These are phyloP conservation scores for Mirounga angustirostris DNA, from an alignment of 2,113 vertebrate species.

Conservation along the genomic window DNA sequence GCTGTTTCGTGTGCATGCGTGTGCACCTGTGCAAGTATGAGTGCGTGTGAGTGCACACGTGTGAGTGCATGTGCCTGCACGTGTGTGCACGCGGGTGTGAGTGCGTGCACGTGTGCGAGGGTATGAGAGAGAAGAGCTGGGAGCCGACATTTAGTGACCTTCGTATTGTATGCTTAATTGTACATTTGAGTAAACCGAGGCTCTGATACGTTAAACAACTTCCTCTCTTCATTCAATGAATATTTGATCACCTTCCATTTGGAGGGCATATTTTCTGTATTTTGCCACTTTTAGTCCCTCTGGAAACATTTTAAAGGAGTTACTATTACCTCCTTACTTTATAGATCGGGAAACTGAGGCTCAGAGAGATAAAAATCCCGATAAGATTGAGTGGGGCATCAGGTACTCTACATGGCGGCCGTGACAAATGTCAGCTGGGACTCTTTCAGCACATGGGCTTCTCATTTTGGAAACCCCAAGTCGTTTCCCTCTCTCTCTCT, in stretches of 20 bases:
- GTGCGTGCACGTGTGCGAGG: neutral
- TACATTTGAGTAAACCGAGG: neutral
- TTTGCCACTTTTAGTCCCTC: neutral
- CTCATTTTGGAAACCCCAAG: neutral
- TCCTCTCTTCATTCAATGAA: neutral
- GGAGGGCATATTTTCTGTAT: neutral
- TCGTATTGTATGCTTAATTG: neutral
- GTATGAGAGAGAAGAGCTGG: neutral
- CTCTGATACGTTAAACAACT: neutral
- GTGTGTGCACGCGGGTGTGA: neutral
- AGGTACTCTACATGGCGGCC: neutral
- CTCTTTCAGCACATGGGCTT: neutral
- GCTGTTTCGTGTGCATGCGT: neutral
- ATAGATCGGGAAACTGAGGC: neutral
- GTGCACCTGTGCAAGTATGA: neutral
- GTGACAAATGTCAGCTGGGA: neutral
- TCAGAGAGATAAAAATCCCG: neutral
- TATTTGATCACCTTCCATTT: neutral
- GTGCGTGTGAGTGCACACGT: accelerated
- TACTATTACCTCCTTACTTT: neutral
- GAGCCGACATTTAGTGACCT: neutral
- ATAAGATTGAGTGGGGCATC: neutral
- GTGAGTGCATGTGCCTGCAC: neutral
- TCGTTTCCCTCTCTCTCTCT: neutral
- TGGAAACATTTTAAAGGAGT: neutral